Base-by-base conservation (phyloP, 2,113 vertebrate genomes). In the Ranitomeya imitator region DNA sequence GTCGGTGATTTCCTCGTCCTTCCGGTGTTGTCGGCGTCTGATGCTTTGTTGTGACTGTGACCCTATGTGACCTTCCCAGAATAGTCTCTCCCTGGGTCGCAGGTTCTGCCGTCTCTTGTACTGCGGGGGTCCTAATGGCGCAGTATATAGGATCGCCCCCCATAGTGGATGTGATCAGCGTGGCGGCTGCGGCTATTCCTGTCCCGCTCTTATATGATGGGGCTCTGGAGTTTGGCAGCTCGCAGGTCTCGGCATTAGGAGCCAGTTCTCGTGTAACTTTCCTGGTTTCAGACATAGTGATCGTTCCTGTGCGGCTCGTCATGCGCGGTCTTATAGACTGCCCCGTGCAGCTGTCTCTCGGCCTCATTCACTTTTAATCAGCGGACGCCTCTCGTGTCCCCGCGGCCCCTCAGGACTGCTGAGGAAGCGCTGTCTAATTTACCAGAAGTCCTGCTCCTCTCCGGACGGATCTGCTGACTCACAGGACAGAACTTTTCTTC, bases 391-490 rank as follows among this genome's bases (percentile, higher is more conserved):
- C 61, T 15, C n/a, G 23, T 60, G 69, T 31, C 10, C 26, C 63
- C 7, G 37, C 82, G 89, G 92, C 88, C 87, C 91, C 88, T 77
- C 84, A 0, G 0, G 87, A 60, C 1, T 2, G 1, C 89, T 0
- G 92, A 89, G 7, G 90, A 86, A 6, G 2, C 80, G 0, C 80
- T 60, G 85, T 59, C 21, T 0, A 26, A 11, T 8, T 23, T 88
- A n/a, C 89, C 87, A 0, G 93, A 60, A 61, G 86, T 76, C 89
- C 0, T 7, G 69, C 9, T 23, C 11, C 63, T 0, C 83, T 90
- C 6, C 0, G 82, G 82, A 86, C 79, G 23, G 10, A 31, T 55
- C 82, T 21, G 0, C 86, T 0, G 52, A 87, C 0, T 80, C 63
- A 60, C 23, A 78, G 6, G 60, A 4, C 59, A 15, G 26, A 26